Evolutionary conservation across 2,797 vertebrate species (phyloP), one percentile per base, ranked within the genome.

Genomic region (Sebastes melanostomus): DNA sequence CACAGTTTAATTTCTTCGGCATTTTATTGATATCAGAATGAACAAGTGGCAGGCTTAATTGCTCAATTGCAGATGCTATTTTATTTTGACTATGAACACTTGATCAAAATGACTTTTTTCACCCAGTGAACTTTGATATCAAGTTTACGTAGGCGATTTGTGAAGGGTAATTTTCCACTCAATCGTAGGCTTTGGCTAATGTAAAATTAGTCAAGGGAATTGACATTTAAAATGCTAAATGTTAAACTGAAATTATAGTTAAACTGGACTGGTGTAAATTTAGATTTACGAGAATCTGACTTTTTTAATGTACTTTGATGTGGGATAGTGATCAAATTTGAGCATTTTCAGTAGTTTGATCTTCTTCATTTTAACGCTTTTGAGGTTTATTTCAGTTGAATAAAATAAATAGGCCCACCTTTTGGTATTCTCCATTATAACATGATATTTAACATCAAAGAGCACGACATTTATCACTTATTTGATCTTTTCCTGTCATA

Each of bases 371-470:
- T 63, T 69, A 14, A 20, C 36, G 2, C 9, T 46, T 65, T 25
- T 20, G 18, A 58, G 5, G 10, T 63, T 66, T 9, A 22, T 67
- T 56, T 69, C 4, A 36, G 13, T 63, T 52, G 1, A 74, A 11
- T n/a, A 52, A 65, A 66, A 32, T 8, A 16, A 63, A 24, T 6
- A 5, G 10, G 18, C 12, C 46, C 42, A 69, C 18, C 25, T 32
- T 67, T 34, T 75, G 27, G 7, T 66, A 20, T 55, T 78, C 13
- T 61, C 8, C 3, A 2, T 78, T 4, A 16, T 27, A 77, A 46
- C n/a, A 7, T 68, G 55, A 67, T 61, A 66, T 78, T 84, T 72
- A 60, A 63, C 60, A 66, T 69, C 7, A 81, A 63, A 76, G 4
- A 66, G 16, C 8, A 30, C 14, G 8, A 3, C 2, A 1, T 71